Conservation (phyloP, 2,888 invertebrate genomes). For the Ypsolopha scabrella region DNA sequence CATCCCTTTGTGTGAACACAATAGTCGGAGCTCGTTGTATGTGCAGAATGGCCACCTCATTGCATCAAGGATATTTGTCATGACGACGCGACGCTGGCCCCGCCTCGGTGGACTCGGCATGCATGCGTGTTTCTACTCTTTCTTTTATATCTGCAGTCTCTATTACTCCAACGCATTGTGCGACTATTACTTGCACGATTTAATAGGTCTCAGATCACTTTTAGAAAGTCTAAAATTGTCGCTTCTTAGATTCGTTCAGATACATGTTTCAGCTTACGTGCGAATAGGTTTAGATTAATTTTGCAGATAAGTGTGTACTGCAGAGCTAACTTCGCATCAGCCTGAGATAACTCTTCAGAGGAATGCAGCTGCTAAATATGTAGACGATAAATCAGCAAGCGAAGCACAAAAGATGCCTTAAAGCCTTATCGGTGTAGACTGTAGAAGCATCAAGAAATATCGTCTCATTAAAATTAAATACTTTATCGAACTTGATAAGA, state of each 20-base stretch:
- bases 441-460: background rate
- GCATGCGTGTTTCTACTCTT: slow-evolving; percentile 1
- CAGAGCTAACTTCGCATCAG: slow-evolving; percentile 19
- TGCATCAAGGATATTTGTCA: slow-evolving; percentile 39
- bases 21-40: slow-evolving; percentile 34
- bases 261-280: background rate
- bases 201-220: background rate
- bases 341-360: slow-evolving; percentile 27
- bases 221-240: background rate
- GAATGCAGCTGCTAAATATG: slow-evolving; percentile 35
- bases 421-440: background rate
- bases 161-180: background rate
- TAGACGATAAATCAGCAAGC: slow-evolving; percentile 31
- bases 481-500: background rate
- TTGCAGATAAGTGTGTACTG: slow-evolving; percentile 30
- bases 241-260: background rate
- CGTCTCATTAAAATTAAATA: background rate
- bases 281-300: slow-evolving; percentile 28
- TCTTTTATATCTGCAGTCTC: background rate
- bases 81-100: slow-evolving; percentile 10
- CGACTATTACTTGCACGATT: background rate
- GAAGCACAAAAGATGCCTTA: slow-evolving; percentile 6
- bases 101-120: background rate
- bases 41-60: slow-evolving; percentile 44
- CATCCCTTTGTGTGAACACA: slow-evolving; percentile 53